Evolutionary conservation across 2,113 vertebrate species (phyloP), one percentile per base, ranked within the genome.

Genomic region (Bungarus multicinctus): DNA sequence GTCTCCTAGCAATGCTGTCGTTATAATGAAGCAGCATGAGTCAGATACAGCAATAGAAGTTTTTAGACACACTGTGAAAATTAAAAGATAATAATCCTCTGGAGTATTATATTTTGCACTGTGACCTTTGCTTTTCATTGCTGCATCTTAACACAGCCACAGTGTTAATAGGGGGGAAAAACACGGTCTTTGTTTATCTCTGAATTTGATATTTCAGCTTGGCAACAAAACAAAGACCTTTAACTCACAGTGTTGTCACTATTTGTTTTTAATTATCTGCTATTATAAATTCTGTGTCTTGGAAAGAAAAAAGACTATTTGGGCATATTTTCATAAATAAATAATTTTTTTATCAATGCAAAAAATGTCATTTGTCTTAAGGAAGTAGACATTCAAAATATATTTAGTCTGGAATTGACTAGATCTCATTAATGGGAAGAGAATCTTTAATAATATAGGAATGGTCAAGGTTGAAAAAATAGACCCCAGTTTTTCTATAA

Each of bases 221-320:
- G 96, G 96, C 97, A 97, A 95, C 95, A 93, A 92, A 95, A 95
- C 89, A 10, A 92, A 96, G 96, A 97, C 96, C 95, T 96, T 96
- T 91, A 93, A 91, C 58, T 86, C 85, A 43, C 23, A 60, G 39
- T 94, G 74, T 96, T 97, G 94, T 96, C 94, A 95, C 95, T 89
- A 93, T 97, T 97, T 97, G 93, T 93, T 96, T 95, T 95, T 97
- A 96, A 95, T 96, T 97, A 92, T 95, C 93, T 95, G 9, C 96
- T 94, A 8, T 95, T 93, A 85, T 93, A 95, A 97, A 95, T 94
- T 94, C 94, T 92, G 0, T 89, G 90, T 93, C 93, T 96, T 93
- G 30, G 7, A 93, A 93, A 64, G 50, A 23, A 90, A 90, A 93
- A 91, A 88, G 90, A 1, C 50, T 96, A 50, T 89, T 96, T 97